Evolutionary conservation across 2,888 invertebrate species (phyloP).

Genomic region (Eudiplozoon nipponicum): DNA sequence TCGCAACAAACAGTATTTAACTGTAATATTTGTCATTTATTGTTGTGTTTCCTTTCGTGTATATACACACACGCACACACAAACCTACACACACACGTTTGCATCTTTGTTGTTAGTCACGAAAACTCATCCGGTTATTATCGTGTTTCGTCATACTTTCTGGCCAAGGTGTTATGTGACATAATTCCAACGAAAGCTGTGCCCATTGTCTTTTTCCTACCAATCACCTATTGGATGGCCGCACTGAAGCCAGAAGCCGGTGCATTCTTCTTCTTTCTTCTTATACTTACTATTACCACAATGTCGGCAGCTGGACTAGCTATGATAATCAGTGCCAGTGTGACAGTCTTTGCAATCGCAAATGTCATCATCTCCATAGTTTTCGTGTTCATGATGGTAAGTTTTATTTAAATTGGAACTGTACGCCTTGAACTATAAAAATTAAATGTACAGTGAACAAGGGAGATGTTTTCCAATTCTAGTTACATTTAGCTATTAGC

Average conservation of each 20-base stretch:
- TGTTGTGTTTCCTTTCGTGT: no score
- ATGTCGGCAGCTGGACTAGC: conserved; percentile 23
- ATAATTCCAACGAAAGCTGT: conserved; percentile 15
- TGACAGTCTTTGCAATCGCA: conserved; percentile 23
- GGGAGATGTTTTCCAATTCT: no score
- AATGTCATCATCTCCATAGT: conserved; percentile 22
- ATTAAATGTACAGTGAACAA: no score
- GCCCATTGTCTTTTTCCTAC: conserved; percentile 15
- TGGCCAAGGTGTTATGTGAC: conserved; percentile 17
- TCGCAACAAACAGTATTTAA: no score
- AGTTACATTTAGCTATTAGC: no score
- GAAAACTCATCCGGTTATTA: conserved; percentile 18
- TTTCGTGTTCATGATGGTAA: conserved; percentile 26
- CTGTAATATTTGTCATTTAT: no score
- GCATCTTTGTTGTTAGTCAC: conserved; percentile 12
- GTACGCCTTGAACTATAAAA: no score
- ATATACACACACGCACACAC: no score
- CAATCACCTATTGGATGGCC: conserved; percentile 16
- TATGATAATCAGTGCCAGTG: conserved; percentile 22
- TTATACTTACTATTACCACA: conserved; percentile 22
- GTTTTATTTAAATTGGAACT: no score
- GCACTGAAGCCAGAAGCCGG: conserved; percentile 18
- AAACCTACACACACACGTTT: no score
- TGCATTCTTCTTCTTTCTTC: conserved; percentile 22
- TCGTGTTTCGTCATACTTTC: conserved; percentile 17